Conservation (phyloP, 1,140 invertebrate species). For the Chrysoperla carnea region DNA sequence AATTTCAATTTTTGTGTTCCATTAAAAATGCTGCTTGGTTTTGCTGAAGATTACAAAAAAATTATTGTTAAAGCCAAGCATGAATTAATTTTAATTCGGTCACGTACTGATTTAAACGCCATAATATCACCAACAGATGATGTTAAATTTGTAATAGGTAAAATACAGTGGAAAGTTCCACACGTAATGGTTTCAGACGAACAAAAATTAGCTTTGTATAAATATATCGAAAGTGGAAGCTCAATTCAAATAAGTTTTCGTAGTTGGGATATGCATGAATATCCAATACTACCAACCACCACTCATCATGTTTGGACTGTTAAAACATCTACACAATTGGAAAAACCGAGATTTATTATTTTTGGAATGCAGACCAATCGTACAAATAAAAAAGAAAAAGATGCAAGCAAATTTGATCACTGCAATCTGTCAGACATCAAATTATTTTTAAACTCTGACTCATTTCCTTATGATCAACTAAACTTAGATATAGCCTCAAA, state of each 20-base stretch:
- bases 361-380: slow-evolving; percentile 3
- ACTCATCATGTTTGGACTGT: slow-evolving; percentile 13
- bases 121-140: slow-evolving; percentile 3
- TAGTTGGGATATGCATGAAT: slow-evolving; percentile 14
- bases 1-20: slow-evolving; percentile 18
- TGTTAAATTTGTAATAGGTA: not conserved
- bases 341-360: slow-evolving; percentile 13
- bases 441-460: slow-evolving; percentile 2
- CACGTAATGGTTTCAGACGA: slow-evolving; percentile 10
- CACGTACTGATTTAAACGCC: slow-evolving; percentile 10
- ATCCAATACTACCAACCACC: slow-evolving; percentile 5
- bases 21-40: slow-evolving; percentile 17
- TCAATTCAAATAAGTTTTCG: slow-evolving; percentile 15
- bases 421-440: slow-evolving; percentile 4
- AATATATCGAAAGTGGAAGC: slow-evolving; percentile 10
- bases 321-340: slow-evolving; percentile 11
- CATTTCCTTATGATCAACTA: slow-evolving; percentile 4
- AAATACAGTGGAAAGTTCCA: slow-evolving; percentile 4
- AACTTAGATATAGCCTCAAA: slow-evolving; percentile 2
- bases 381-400: slow-evolving; percentile 1
- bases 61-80: slow-evolving; percentile 22
- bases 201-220: slow-evolving; percentile 8
- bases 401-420: slow-evolving; percentile 4
- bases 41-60: slow-evolving; percentile 23
- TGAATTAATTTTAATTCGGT: slow-evolving; percentile 19